Evolutionary conservation across 2,113 vertebrate species (phyloP).

Genomic region (Ameiurus melas): DNA sequence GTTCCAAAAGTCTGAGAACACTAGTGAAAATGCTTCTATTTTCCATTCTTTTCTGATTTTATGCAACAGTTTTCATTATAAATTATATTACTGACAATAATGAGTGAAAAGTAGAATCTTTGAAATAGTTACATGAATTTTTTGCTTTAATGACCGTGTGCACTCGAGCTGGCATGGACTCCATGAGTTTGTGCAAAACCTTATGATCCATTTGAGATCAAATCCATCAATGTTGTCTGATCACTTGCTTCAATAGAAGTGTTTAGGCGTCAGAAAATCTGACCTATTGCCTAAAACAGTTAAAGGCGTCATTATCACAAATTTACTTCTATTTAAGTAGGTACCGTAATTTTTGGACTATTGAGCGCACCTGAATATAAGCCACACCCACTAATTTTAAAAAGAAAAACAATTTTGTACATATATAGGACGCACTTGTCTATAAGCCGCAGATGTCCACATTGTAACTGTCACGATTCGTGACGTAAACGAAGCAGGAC

Average conservation of each 20-base stretch:
- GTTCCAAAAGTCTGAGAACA: background rate
- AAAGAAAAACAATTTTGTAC: too few species aligned
- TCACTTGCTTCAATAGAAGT: background rate
- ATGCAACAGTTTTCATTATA: background rate
- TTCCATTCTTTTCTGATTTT: background rate
- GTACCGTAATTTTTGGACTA: too few species aligned
- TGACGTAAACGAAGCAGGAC: too few species aligned
- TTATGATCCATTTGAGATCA: background rate
- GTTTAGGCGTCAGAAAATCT: background rate
- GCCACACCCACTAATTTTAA: too few species aligned
- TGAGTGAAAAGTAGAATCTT: background rate
- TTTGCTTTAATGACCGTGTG: background rate
- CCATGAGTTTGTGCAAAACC: background rate
- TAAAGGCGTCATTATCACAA: background rate
- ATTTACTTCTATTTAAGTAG: background rate
- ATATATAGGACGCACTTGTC: too few species aligned
- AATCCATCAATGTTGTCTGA: background rate
- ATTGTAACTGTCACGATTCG: too few species aligned
- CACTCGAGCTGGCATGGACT: background rate
- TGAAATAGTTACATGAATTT: background rate
- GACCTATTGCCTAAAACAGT: background rate
- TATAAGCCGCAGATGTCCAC: too few species aligned
- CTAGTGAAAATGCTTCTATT: background rate
- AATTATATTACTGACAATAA: background rate
- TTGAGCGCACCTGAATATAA: too few species aligned